Evolutionary conservation across 2,113 vertebrate genomes (phyloP).

Genomic region (Pycnonotus jocosus): DNA sequence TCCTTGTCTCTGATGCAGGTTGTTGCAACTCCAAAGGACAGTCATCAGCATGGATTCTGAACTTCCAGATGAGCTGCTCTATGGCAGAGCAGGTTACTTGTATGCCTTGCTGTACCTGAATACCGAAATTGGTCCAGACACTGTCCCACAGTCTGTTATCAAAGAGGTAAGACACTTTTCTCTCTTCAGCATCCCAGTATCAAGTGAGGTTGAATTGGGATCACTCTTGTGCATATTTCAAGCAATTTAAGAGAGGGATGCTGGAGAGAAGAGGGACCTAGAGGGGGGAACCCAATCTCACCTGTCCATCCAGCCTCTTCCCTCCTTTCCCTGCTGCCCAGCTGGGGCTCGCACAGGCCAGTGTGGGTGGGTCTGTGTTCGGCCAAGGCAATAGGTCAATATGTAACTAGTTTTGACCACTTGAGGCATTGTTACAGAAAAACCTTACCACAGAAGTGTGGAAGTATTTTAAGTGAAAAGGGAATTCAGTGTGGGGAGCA

Average conservation of each 20-base stretch:
- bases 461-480: not conserved
- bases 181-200: not conserved
- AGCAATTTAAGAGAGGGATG: not conserved
- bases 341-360: not conserved
- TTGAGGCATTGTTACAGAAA: not conserved
- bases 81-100: slow-evolving; percentile 89
- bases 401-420: not conserved
- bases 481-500: not conserved
- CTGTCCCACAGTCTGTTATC: slow-evolving; percentile 79
- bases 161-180: slow-evolving; percentile 74
- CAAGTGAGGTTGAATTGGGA: not conserved
- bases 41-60: slow-evolving; percentile 81
- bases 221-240: not conserved
- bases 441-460: not conserved
- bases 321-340: not conserved
- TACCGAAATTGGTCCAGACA: slow-evolving; percentile 80
- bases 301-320: not conserved
- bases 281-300: not conserved
- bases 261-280: not conserved
- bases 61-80: slow-evolving; percentile 90
- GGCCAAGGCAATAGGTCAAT: not conserved
- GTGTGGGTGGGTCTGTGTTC: not conserved
- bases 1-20: slow-evolving; percentile 66
- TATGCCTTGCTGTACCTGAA: slow-evolving; percentile 91
- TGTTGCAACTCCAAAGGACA: slow-evolving; percentile 87